Evolutionary conservation across 2,113 vertebrate species (phyloP), one percentile per base, ranked within the genome.

Genomic region (Scomber colias): DNA sequence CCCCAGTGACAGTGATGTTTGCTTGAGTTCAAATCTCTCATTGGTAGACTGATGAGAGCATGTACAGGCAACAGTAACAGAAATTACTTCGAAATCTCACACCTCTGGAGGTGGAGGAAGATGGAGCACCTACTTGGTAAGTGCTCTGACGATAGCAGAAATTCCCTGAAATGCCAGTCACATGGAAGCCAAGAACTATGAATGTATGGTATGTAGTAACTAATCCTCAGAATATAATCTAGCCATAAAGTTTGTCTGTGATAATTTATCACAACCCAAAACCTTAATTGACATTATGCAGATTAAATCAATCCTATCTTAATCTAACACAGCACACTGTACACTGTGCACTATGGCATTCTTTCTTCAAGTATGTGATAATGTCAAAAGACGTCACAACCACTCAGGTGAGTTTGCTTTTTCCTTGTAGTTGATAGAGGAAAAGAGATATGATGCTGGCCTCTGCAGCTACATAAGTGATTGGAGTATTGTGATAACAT

Each of bases 81-180:
- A 24, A 81, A 74, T 78, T 73, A 44, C 55, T 71, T 63, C 31
- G 50, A 72, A 51, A 85, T 91, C 79, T 92, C 90, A 86, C 84
- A 89, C 92, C 89, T 84, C 57, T 40, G 46, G 61, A 82, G 72
- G 72, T 71, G 61, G 17, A 63, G 49, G 48, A 71, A 74, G 79
- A 78, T 21, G 3, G 53, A 45, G 55, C 45, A n/a, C 35, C 51
- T 51, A 82, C 68, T 71, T 83, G 85, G 82, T 80, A 55, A 59
- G 35, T 13, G 31, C 73, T 80, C 64, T 84, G 84, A 88, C 62
- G 72, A 83, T 83, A 81, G 74, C 68, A 79, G 57, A 85, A 82
- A 89, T 86, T 87, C 87, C 56, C 71, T 74, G 89, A 86, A 84
- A 86, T 56, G 35, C 49, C 72, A 90, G 59, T 85, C 88, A 78